Evolutionary conservation across 2,797 vertebrate genomes (phyloP).

Genomic region (Darevskia nairensis): DNA sequence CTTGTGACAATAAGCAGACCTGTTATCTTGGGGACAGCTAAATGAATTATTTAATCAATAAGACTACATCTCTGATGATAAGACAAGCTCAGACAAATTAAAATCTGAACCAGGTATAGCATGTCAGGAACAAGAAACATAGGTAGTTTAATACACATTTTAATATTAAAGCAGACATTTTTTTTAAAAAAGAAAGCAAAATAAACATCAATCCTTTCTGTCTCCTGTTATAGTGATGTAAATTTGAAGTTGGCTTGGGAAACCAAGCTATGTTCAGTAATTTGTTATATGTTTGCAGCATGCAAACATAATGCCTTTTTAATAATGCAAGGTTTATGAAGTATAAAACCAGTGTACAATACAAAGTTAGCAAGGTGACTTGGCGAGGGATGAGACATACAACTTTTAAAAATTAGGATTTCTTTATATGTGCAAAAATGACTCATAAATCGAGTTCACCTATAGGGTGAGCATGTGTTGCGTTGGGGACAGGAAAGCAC

Average conservation of each 20-base stretch:
- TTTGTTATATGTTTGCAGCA: conserved; percentile 13
- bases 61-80: conserved; percentile 62
- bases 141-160: conserved; percentile 39
- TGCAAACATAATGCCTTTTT: background rate
- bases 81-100: conserved; percentile 70
- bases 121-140: conserved; percentile 45
- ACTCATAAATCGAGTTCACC: background rate
- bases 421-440: background rate
- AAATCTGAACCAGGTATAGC: conserved; percentile 59
- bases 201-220: conserved; percentile 6
- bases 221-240: background rate
- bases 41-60: conserved; percentile 76
- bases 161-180: conserved; percentile 40
- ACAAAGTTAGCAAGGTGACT: conserved; percentile 1
- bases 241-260: conserved; percentile 9
- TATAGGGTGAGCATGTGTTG: no score
- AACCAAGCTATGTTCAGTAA: background rate
- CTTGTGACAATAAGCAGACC: conserved; percentile 66
- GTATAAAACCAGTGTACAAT: background rate
- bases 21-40: conserved; percentile 67
- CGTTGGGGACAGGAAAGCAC: no score
- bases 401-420: conserved; percentile 1
- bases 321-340: conserved; percentile 9
- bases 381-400: background rate
- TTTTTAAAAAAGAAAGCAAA: rapidly evolving